Conservation (phyloP, 2,797 vertebrate genomes). For the Intellagama lesueurii region DNA sequence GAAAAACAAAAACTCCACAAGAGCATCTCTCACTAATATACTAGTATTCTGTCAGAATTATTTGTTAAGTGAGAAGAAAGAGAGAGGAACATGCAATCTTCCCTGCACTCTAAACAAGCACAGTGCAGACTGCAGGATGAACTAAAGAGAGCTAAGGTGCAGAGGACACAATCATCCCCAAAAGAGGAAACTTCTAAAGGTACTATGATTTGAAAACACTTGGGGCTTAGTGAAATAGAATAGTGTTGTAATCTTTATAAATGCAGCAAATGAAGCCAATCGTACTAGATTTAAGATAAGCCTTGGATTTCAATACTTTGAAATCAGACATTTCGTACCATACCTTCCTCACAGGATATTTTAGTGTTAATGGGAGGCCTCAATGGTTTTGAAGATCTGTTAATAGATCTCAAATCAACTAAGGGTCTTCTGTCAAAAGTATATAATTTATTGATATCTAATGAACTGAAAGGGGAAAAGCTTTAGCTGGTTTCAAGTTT, state of each 20-base stretch:
- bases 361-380: neutral
- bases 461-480: neutral
- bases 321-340: neutral
- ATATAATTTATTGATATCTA: constrained; percentile 13
- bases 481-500: neutral
- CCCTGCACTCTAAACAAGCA: neutral
- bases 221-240: neutral
- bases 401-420: constrained; percentile 5
- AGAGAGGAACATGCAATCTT: neutral
- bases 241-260: neutral
- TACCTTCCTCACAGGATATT: neutral
- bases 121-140: neutral
- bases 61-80: neutral
- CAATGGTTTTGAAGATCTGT: neutral
- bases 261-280: neutral
- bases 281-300: neutral
- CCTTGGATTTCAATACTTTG: neutral
- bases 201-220: neutral
- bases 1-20: neutral
- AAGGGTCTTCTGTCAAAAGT: neutral
- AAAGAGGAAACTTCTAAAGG: neutral
- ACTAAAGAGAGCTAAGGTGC: neutral
- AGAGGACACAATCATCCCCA: neutral
- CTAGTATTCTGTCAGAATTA: neutral
- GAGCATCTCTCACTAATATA: neutral